Conservation (phyloP, 2,888 invertebrate genomes). For the Mayetiola destructor region DNA sequence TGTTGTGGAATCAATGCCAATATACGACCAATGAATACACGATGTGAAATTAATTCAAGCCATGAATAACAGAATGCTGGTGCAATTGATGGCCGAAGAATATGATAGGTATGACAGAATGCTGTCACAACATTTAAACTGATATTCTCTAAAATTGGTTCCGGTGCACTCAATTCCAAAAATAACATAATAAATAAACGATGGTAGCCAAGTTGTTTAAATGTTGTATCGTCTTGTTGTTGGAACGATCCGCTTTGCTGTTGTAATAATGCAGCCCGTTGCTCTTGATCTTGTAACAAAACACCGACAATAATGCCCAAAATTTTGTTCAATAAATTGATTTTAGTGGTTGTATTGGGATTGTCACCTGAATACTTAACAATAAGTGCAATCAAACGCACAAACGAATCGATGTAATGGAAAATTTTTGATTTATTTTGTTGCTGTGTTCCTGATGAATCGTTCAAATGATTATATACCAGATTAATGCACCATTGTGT, state of each 20-base stretch:
- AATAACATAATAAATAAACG: constrained; percentile 92
- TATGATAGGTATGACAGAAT: constrained; percentile 89
- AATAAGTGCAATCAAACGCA: constrained; percentile 82
- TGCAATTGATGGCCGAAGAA: constrained; percentile 79
- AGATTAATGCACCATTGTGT: constrained; percentile 93
- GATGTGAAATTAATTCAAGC: constrained; percentile 94
- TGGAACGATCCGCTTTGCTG: constrained; percentile 37
- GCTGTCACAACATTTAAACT: constrained; percentile 78
- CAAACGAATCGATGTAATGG: constrained; percentile 88
- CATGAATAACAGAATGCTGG: constrained; percentile 97
- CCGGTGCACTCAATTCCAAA: constrained; percentile 87
- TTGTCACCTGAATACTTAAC: constrained; percentile 87
- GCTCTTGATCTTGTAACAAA: constrained; percentile 89
- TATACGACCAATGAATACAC: constrained; percentile 88
- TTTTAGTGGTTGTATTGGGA: constrained; percentile 76
- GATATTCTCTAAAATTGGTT: constrained; percentile 84
- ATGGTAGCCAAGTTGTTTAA: constrained; percentile 96
- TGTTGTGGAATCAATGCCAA: constrained; percentile 82
- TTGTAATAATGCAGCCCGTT: constrained; percentile 66
- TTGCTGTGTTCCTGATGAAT: constrained; percentile 50
- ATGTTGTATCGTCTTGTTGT: too few species aligned
- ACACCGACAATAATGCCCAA: constrained; percentile 93
- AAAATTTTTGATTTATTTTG: constrained; percentile 81
- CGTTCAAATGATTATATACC: constrained; percentile 70
- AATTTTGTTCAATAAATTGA: constrained; percentile 88